Conservation (phyloP, 2,888 invertebrate species). For the Cynaeus angustus region DNA sequence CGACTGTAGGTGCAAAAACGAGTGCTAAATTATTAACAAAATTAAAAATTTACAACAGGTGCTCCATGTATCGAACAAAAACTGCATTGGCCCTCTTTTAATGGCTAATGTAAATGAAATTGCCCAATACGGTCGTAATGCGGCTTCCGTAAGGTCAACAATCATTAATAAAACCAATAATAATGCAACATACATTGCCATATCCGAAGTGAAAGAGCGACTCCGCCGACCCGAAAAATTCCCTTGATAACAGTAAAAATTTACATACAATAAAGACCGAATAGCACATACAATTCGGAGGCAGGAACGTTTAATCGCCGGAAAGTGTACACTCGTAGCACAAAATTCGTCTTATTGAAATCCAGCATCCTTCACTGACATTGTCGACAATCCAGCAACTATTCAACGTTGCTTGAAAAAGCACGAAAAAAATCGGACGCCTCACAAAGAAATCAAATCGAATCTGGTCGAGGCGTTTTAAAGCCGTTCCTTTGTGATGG, state of each 20-base stretch:
- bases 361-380: slow-evolving; percentile 31
- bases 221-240: slow-evolving; percentile 33
- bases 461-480: slow-evolving; percentile 40
- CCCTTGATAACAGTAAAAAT: slow-evolving; percentile 45
- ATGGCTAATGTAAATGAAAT: slow-evolving; percentile 1
- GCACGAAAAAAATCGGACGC: slow-evolving; percentile 16
- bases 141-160: slow-evolving; percentile 18
- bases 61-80: background rate
- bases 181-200: slow-evolving; percentile 29
- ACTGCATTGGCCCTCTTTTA: background rate
- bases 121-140: background rate
- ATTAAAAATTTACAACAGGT: background rate
- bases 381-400: slow-evolving; percentile 1
- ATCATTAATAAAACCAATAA: slow-evolving; percentile 14
- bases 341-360: slow-evolving; percentile 45
- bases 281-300: slow-evolving; percentile 38
- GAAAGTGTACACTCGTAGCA: slow-evolving; percentile 43
- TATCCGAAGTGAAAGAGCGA: slow-evolving; percentile 30
- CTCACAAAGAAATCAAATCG: slow-evolving; percentile 39
- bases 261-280: slow-evolving; percentile 49
- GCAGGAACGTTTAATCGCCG: slow-evolving; percentile 45
- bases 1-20: background rate
- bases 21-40: background rate
- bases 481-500: slow-evolving; percentile 37
- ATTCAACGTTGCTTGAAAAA: background rate